These are phyloP conservation scores for Sebastes minor DNA, from an alignment of 2,797 vertebrate species.

Conservation along the genomic window DNA sequence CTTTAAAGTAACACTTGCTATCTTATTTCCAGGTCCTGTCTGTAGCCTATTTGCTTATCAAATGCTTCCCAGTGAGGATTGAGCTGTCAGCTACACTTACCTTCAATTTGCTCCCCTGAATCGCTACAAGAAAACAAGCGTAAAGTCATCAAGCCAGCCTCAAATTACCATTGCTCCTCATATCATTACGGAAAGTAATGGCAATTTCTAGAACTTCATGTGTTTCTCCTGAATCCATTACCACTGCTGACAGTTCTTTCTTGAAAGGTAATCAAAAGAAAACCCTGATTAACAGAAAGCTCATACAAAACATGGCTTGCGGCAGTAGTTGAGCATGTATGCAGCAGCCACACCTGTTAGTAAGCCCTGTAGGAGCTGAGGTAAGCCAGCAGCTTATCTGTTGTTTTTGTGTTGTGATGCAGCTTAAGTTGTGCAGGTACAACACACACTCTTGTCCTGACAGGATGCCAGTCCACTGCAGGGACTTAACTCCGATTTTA, in stretches of 20 bases:
- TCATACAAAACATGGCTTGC: neutral
- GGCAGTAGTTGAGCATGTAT: neutral
- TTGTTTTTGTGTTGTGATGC: constrained; percentile 27
- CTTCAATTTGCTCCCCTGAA: constrained; percentile 46
- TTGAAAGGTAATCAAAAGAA: neutral
- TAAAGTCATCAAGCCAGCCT: constrained; percentile 11
- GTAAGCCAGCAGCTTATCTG: constrained; percentile 29
- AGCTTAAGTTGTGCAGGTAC: constrained; percentile 24
- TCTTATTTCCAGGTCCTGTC: constrained; percentile 34
- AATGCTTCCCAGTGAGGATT: constrained; percentile 50
- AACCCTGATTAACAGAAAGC: neutral
- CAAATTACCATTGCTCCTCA: neutral
- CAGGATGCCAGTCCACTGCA: constrained; percentile 22
- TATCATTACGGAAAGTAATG: constrained; percentile 17
- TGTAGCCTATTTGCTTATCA: constrained; percentile 53
- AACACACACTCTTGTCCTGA: constrained; percentile 7
- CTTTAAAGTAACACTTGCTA: constrained; percentile 1
- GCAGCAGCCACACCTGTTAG: neutral
- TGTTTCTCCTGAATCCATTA: constrained; percentile 10
- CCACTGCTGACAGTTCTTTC: neutral
- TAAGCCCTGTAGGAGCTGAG: neutral
- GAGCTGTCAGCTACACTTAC: constrained; percentile 46
- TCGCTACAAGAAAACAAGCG: constrained; percentile 47
- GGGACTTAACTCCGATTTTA: constrained; percentile 34
- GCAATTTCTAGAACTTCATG: neutral